Percentiles rank a stretch among this genome's conserved stretches.
These are phyloP conservation scores for Mesochorus sp. DNA, from an alignment of 2,888 invertebrate species.

Conservation along the genomic window DNA sequence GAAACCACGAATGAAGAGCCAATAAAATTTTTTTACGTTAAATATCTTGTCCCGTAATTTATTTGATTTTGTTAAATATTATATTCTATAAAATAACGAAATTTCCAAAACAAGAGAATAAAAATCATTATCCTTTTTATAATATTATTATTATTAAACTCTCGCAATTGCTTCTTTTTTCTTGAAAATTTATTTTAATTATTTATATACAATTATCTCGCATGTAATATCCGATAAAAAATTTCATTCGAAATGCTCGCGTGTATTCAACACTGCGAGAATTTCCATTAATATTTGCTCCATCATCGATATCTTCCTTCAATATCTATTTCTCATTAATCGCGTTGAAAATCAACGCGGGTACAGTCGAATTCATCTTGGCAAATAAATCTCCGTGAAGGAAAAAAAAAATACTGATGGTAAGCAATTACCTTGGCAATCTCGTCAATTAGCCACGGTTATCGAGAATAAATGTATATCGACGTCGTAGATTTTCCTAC, in stretches of 20 bases:
- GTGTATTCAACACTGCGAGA: neutral
- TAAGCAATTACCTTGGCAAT: neutral
- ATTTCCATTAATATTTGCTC: neutral
- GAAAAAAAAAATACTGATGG: neutral
- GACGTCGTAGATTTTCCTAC: neutral
- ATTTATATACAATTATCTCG: no score
- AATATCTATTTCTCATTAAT: neutral
- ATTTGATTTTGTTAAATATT: slow-evolving; percentile 1
- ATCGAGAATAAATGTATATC: slow-evolving; percentile 3
- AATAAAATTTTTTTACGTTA: neutral
- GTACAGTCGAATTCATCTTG: neutral
- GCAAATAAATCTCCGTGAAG: neutral
- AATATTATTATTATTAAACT: no score
- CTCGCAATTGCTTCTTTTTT: no score
- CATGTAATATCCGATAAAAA: no score
- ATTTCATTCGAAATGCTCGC: no score
- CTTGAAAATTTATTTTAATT: no score
- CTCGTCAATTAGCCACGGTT: neutral
- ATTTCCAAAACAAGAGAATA: no score
- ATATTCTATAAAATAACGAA: slow-evolving; percentile 26
- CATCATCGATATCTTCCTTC: neutral
- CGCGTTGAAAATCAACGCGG: neutral
- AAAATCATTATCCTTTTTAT: no score
- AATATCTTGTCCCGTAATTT: slow-evolving; percentile 3
- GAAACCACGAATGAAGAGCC: slow-evolving; percentile 11